Percentiles rank a stretch among this genome's conserved stretches.
Evolutionary conservation across 2,888 invertebrate genomes (phyloP).

Genomic region (Melanotus villosus): DNA sequence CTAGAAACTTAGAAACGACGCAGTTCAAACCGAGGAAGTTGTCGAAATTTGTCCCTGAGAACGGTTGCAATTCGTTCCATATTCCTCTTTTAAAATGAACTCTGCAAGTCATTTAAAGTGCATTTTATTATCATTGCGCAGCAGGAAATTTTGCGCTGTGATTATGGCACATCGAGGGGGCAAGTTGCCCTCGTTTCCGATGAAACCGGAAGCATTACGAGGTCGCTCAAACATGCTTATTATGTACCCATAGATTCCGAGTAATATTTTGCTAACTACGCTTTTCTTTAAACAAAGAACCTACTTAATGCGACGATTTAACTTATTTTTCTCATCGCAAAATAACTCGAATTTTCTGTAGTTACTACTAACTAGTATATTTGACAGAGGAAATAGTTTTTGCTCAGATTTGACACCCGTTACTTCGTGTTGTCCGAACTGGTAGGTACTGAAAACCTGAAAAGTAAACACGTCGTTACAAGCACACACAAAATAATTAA

Average conservation of each 20-base stretch:
- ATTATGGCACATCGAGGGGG: slow-evolving; percentile 37
- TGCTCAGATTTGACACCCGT: too few relatives aligned
- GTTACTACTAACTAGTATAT: too few relatives aligned
- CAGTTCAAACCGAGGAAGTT: background rate
- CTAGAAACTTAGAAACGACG: background rate
- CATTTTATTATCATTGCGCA: slow-evolving; percentile 41
- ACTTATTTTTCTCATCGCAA: too few relatives aligned
- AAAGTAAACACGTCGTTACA: too few relatives aligned
- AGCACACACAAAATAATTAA: too few relatives aligned
- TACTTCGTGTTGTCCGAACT: too few relatives aligned
- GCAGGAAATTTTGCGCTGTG: slow-evolving; percentile 35
- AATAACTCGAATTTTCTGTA: too few relatives aligned
- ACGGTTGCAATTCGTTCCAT: background rate
- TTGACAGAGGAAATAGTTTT: too few relatives aligned
- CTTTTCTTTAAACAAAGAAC: background rate
- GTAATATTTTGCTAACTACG: slow-evolving; percentile 12
- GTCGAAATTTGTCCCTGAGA: background rate
- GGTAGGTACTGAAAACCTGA: too few relatives aligned
- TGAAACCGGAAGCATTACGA: slow-evolving; percentile 33
- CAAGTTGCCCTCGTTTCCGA: slow-evolving; percentile 41
- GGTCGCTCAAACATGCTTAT: slow-evolving; percentile 30
- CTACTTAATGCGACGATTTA: background rate
- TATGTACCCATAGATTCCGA: slow-evolving; percentile 9
- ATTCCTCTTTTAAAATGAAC: slow-evolving; percentile 1
- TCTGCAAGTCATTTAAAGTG: slow-evolving; percentile 24